phyloP scores from a whole-genome alignment of 2,797 vertebrate species.

The Nasua narica region DNA sequence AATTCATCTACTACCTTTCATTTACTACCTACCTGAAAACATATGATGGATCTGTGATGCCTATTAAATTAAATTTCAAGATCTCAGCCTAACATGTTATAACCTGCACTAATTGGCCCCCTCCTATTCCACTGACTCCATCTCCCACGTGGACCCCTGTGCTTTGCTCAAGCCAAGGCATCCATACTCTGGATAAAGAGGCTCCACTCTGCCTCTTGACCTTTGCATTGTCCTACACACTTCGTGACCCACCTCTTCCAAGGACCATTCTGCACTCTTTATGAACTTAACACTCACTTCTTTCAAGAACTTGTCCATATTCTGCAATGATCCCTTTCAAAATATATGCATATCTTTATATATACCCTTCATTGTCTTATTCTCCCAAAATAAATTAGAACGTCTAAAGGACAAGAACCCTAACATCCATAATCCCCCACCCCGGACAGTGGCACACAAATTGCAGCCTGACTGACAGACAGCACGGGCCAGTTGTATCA shows the following conservation, averaged over 20 bases:
- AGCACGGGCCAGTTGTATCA: not conserved
- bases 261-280: not conserved
- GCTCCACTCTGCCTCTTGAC: not conserved
- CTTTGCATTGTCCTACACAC: not conserved
- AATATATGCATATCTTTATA: not conserved
- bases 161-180: not conserved
- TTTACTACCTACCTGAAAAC: not conserved
- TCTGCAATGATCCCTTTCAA: not conserved
- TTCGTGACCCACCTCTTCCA: not conserved
- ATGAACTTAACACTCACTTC: not conserved
- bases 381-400: not conserved
- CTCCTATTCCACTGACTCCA: not conserved
- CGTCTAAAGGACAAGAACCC: not conserved
- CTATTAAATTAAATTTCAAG: constrained; percentile 7
- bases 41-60: not conserved
- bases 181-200: accelerated
- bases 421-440: not conserved
- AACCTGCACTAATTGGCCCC: not conserved
- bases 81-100: not conserved
- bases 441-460: not conserved
- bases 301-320: not conserved
- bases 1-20: not conserved
- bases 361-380: not conserved
- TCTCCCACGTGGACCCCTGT: not conserved
- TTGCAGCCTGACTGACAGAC: not conserved